Evolutionary conservation across 1,140 invertebrate genomes (phyloP).

Genomic region (Euglossa dilemma): DNA sequence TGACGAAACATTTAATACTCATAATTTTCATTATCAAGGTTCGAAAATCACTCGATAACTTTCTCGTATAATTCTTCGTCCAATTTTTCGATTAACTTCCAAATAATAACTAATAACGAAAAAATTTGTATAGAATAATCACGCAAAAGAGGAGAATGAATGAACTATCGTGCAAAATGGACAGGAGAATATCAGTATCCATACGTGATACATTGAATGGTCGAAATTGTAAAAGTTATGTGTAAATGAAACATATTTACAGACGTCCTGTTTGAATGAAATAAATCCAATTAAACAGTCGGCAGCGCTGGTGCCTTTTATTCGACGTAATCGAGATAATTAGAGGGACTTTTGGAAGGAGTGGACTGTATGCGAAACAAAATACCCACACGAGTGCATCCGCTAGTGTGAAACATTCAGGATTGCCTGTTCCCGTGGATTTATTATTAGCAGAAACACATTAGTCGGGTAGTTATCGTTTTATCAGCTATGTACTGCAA

Average conservation of each 20-base stretch:
- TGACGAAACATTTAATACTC: not conserved
- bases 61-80: no score
- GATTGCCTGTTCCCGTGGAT: not conserved
- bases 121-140: no score
- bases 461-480: not conserved
- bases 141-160: no score
- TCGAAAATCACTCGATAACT: no score
- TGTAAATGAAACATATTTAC: not conserved
- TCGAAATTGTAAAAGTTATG: slow-evolving; percentile 6
- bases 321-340: slow-evolving; percentile 17
- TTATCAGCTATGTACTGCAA: not conserved
- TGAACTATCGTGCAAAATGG: not conserved
- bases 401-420: no score
- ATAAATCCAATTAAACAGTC: slow-evolving; percentile 24
- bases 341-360: not conserved
- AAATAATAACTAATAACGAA: no score
- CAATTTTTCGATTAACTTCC: no score
- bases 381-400: not conserved
- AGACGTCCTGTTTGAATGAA: not conserved
- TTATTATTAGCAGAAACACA: not conserved
- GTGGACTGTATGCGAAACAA: not conserved
- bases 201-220: not conserved
- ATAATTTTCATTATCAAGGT: no score
- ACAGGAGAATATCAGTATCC: no score
- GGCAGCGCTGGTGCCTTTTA: not conserved